phyloP scores from a whole-genome alignment of 2,797 vertebrate species.

The Scarus forsteni region DNA sequence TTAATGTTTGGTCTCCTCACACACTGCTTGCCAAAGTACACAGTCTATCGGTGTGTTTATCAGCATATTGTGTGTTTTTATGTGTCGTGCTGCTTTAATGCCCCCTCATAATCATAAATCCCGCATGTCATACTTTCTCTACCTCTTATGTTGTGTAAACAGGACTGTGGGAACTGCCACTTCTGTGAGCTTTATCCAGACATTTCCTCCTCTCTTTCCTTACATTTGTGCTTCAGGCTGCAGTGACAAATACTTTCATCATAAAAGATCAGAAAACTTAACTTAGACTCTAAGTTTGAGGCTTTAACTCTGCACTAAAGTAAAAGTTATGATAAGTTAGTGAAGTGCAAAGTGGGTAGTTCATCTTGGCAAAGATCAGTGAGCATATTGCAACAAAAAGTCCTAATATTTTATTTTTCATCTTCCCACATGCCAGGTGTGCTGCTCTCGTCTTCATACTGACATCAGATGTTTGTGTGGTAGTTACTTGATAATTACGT shows the following conservation, averaged over 20 bases:
- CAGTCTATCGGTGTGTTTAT: slow-evolving; percentile 43
- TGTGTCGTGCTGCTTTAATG: slow-evolving; percentile 20
- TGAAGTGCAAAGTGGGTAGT: neutral
- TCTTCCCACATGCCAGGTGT: slow-evolving; percentile 29
- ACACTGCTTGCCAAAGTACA: slow-evolving; percentile 19
- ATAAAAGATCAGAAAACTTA: neutral
- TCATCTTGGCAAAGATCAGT: neutral
- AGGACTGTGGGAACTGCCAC: slow-evolving; percentile 1
- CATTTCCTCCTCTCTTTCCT: slow-evolving; percentile 12
- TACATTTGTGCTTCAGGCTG: slow-evolving; percentile 6
- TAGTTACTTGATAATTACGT: slow-evolving; percentile 7
- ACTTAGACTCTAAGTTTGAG: neutral
- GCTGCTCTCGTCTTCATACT: slow-evolving; percentile 1
- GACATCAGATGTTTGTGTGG: slow-evolving; percentile 38
- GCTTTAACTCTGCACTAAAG: neutral
- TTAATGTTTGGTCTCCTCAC: neutral
- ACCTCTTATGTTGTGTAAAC: slow-evolving; percentile 15
- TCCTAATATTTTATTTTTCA: neutral
- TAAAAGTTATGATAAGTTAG: neutral
- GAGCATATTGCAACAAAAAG: slow-evolving; percentile 2
- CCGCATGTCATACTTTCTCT: slow-evolving; percentile 4
- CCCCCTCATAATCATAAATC: slow-evolving; percentile 32
- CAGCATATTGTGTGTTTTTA: slow-evolving; percentile 19
- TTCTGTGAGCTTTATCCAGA: slow-evolving; percentile 7
- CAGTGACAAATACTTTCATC: neutral